Evolutionary conservation across 2,113 vertebrate genomes (phyloP).

Genomic region (Aphelocoma coerulescens): DNA sequence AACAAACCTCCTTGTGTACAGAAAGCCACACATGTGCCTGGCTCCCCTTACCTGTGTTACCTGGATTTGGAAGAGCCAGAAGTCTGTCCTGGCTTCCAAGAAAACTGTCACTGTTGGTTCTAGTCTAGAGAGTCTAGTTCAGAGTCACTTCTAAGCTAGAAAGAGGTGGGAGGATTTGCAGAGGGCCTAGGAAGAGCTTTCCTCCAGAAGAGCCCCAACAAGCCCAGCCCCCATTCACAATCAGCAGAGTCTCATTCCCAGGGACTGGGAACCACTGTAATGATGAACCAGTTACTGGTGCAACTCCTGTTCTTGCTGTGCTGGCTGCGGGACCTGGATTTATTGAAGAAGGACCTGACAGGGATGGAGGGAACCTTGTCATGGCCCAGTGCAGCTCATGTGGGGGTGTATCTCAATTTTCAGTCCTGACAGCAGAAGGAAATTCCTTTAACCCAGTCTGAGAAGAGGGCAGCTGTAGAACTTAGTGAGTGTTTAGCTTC

Average conservation of each 20-base stretch:
- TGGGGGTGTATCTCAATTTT: background rate
- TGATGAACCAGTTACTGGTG: background rate
- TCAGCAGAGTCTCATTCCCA: rapidly evolving
- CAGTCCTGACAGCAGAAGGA: background rate
- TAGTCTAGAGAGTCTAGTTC: background rate
- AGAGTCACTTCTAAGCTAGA: background rate
- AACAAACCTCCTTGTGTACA: background rate
- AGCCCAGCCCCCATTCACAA: rapidly evolving
- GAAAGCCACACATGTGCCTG: background rate
- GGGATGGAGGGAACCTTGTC: background rate
- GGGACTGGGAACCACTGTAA: background rate
- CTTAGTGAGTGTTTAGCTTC: background rate
- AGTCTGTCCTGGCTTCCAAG: background rate
- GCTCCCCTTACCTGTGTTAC: background rate
- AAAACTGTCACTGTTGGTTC: background rate
- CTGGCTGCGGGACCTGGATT: background rate
- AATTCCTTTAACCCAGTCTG: background rate
- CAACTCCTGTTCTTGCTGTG: rapidly evolving
- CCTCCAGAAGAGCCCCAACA: background rate
- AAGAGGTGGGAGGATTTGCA: background rate
- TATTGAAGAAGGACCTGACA: background rate
- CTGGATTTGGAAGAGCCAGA: background rate
- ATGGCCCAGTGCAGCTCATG: rapidly evolving
- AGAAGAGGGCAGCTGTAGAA: background rate
- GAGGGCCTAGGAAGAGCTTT: background rate